These are phyloP conservation scores for Catharus minimus DNA, from an alignment of 2,113 vertebrate genomes.

Conservation along the genomic window DNA sequence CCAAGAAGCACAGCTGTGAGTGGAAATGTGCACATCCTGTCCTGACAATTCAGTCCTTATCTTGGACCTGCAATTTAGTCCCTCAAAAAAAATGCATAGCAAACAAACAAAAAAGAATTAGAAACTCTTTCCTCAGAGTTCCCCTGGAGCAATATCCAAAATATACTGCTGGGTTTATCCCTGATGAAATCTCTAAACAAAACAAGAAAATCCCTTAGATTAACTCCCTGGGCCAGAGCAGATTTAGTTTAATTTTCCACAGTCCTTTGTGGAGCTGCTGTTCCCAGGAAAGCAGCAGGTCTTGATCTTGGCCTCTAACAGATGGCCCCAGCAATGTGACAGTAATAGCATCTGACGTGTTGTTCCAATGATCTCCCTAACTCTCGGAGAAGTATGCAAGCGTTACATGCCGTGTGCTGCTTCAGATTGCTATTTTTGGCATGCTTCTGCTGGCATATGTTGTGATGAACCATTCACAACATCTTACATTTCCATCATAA, in stretches of 20 bases:
- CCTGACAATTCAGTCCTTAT: neutral
- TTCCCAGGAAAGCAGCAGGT: conserved; percentile 71
- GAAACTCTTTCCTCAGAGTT: neutral
- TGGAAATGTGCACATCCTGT: neutral
- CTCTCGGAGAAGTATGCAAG: conserved; percentile 76
- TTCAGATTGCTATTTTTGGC: conserved; percentile 81
- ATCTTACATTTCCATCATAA: conserved; percentile 74
- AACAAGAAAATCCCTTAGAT: conserved; percentile 23
- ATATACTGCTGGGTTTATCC: neutral
- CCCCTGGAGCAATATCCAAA: neutral
- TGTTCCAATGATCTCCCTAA: conserved; percentile 75
- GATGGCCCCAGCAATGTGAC: conserved; percentile 79
- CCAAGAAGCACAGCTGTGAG: neutral
- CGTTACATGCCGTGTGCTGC: conserved; percentile 70
- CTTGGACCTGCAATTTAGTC: neutral
- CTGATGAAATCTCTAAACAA: neutral
- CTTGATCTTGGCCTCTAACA: conserved; percentile 78
- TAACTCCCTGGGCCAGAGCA: neutral
- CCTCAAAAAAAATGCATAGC: neutral
- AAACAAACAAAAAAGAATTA: neutral
- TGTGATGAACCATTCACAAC: conserved; percentile 72
- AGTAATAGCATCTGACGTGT: conserved; percentile 81
- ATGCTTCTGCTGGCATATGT: conserved; percentile 77
- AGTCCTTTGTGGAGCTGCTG: conserved; percentile 61
- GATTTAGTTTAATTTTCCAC: conserved; percentile 63